Percentiles rank a stretch among this genome's conserved stretches.
phyloP scores from a whole-genome alignment of 2,888 invertebrate genomes.

The Parelbella ahira region DNA sequence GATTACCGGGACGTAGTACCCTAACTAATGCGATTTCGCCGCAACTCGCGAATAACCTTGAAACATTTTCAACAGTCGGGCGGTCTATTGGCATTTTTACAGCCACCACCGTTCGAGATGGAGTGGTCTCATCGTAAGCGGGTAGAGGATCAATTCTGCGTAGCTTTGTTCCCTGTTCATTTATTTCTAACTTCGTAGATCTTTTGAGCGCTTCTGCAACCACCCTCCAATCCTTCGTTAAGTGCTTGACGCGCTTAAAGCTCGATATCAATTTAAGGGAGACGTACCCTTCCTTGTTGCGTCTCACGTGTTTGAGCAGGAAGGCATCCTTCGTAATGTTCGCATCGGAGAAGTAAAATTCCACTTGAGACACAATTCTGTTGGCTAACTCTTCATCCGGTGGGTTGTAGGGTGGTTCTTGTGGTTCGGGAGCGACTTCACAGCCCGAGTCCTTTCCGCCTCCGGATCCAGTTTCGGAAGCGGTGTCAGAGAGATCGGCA shows the following conservation, averaged over 20 bases:
- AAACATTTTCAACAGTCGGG: slow-evolving; percentile 94
- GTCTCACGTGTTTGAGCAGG: slow-evolving; percentile 94
- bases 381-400: slow-evolving; percentile 89
- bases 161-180: slow-evolving; percentile 94
- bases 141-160: slow-evolving; percentile 92
- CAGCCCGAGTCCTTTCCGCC: slow-evolving; percentile 85
- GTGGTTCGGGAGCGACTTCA: slow-evolving; percentile 80
- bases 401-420: slow-evolving; percentile 83
- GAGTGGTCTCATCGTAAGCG: slow-evolving; percentile 94
- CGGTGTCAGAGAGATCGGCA: slow-evolving; percentile 84
- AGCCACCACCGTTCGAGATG: slow-evolving; percentile 94
- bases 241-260: slow-evolving; percentile 95
- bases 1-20: slow-evolving; percentile 92
- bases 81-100: slow-evolving; percentile 91
- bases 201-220: slow-evolving; percentile 92
- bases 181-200: slow-evolving; percentile 91
- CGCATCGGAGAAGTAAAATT: slow-evolving; percentile 97
- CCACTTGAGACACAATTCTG: slow-evolving; percentile 92
- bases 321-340: slow-evolving; percentile 98
- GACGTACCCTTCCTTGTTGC: slow-evolving; percentile 97
- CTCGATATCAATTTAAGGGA: slow-evolving; percentile 96
- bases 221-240: slow-evolving; percentile 96
- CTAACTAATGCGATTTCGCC: slow-evolving; percentile 95
- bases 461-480: slow-evolving; percentile 82
- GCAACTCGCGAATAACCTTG: slow-evolving; percentile 92